Percentiles rank a stretch among this genome's conserved stretches.
Conservation (phyloP, 2,797 vertebrate species). For the Trichosurus vulpecula region DNA sequence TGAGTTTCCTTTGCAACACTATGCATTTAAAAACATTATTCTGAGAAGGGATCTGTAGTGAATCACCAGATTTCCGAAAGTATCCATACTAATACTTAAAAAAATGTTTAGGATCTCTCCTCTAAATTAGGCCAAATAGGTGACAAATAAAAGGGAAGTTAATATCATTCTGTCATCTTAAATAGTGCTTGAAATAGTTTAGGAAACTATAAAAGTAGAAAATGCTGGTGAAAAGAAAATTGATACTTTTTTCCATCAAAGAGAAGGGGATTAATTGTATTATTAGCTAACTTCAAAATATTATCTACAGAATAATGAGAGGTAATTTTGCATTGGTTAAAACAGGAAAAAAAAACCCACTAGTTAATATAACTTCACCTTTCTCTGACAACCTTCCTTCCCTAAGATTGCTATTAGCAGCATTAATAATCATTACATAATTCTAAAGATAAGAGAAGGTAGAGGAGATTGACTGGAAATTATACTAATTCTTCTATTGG, state of each 20-base stretch:
- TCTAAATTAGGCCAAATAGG: not conserved
- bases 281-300: constrained; percentile 6
- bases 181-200: not conserved
- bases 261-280: not conserved
- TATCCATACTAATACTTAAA: not conserved
- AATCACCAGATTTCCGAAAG: not conserved
- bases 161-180: not conserved
- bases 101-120: not conserved
- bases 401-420: not conserved
- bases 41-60: not conserved
- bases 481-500: not conserved
- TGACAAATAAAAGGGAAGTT: not conserved
- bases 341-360: not conserved
- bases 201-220: not conserved
- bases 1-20: not conserved
- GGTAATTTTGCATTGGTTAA: not conserved
- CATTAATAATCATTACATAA: not conserved
- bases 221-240: not conserved
- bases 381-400: not conserved
- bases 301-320: not conserved
- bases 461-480: not conserved
- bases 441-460: not conserved
- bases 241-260: not conserved
- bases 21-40: not conserved
- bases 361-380: not conserved